Evolutionary conservation across 2,113 vertebrate species (phyloP).

Genomic region (Myotis yumanensis): DNA sequence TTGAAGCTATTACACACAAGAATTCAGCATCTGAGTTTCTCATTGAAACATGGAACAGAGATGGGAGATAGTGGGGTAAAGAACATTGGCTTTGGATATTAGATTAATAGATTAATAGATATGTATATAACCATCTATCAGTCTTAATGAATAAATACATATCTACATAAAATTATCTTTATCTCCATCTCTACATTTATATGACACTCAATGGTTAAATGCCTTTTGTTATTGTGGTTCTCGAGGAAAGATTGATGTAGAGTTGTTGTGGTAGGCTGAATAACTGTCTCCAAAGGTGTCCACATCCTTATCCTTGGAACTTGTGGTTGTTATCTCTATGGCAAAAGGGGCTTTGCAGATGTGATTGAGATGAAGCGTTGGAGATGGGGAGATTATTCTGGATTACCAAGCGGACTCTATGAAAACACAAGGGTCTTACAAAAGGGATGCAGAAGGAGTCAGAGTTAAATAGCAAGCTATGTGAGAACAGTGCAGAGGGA

Average conservation of each 20-base stretch:
- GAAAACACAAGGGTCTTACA: neutral
- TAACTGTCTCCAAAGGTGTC: neutral
- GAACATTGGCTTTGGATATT: neutral
- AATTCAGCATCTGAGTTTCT: neutral
- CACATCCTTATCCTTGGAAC: neutral
- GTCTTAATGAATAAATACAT: neutral
- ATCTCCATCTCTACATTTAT: neutral
- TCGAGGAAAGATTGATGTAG: neutral
- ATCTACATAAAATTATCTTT: neutral
- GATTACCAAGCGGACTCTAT: neutral
- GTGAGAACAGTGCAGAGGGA: neutral
- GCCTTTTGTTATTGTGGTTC: neutral
- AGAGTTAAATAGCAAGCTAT: neutral
- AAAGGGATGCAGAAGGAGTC: neutral
- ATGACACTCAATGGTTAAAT: neutral
- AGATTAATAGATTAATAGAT: neutral
- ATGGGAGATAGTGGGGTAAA: neutral
- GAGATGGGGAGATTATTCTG: neutral
- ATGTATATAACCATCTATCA: neutral
- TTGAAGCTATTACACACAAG: neutral
- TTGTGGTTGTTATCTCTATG: neutral
- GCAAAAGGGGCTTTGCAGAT: neutral
- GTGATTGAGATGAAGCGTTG: neutral
- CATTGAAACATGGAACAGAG: neutral
- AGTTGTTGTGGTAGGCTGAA: neutral